phyloP scores from a whole-genome alignment of 2,113 vertebrate genomes.

The Corythornis cristatus region DNA sequence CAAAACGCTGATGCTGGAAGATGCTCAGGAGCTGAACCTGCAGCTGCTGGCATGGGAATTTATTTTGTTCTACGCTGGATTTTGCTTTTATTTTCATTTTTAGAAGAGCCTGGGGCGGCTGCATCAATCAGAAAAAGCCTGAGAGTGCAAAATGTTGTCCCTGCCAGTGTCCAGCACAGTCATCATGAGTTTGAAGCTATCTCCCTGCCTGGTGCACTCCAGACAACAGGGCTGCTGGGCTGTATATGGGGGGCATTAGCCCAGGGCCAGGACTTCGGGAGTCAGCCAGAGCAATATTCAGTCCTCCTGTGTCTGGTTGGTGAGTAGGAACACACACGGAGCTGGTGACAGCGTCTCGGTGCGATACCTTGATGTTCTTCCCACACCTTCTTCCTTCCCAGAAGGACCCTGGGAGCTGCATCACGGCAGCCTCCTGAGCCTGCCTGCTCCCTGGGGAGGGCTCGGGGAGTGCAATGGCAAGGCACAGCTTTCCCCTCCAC shows the following conservation, averaged over 20 bases:
- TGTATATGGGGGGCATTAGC: background rate
- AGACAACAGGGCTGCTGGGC: background rate
- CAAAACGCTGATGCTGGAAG: background rate
- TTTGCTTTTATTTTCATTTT: constrained; percentile 18
- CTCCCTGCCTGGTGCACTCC: background rate
- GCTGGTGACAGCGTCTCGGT: background rate
- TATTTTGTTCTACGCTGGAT: background rate
- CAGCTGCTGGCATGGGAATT: background rate
- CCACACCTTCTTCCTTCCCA: background rate
- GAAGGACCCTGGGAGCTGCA: background rate
- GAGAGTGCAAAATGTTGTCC: background rate
- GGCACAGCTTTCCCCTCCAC: background rate
- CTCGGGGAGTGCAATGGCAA: background rate
- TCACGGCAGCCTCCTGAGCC: background rate
- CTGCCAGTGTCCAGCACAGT: accelerated
- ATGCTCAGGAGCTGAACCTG: background rate
- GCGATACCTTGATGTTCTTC: accelerated
- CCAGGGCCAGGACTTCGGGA: background rate
- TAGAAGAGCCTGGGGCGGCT: background rate
- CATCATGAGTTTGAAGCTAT: background rate
- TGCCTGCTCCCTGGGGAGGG: background rate
- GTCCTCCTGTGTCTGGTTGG: background rate
- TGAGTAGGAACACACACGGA: background rate
- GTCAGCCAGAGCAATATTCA: background rate
- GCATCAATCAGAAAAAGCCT: constrained; percentile 22